Conservation (phyloP, 2,797 vertebrate genomes). For the Pangasius mekongensis region DNA sequence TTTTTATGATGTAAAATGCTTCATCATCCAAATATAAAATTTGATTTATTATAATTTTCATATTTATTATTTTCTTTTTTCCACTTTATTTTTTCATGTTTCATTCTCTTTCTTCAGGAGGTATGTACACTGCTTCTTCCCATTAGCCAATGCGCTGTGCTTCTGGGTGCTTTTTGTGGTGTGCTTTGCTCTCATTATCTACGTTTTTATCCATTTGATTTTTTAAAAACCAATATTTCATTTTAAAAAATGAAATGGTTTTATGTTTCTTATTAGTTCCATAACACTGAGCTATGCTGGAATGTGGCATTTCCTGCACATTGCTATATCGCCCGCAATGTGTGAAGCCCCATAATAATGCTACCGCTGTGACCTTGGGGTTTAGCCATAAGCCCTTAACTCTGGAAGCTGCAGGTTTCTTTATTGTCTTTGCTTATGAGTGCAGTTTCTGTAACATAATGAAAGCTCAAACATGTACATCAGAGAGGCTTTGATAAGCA, state of each 20-base stretch:
- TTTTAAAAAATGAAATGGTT: conserved; percentile 63
- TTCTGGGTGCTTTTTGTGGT: conserved; percentile 68
- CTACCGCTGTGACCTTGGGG: conserved; percentile 27
- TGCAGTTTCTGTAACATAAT: background rate
- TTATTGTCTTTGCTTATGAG: conserved; percentile 1
- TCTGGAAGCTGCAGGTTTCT: background rate
- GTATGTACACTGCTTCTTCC: conserved; percentile 83
- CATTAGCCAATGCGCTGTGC: conserved; percentile 70
- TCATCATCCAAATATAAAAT: conserved; percentile 6
- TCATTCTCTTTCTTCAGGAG: conserved; percentile 90
- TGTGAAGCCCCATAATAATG: conserved; percentile 20
- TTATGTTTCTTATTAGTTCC: conserved; percentile 3
- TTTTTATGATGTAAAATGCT: background rate
- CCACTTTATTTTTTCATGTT: conserved; percentile 85
- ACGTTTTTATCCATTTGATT: conserved; percentile 64
- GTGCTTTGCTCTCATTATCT: conserved; percentile 68
- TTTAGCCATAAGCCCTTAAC: background rate
- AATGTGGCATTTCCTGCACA: conserved; percentile 48
- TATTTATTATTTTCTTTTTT: conserved; percentile 74
- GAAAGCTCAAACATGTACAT: background rate
- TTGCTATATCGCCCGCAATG: conserved; percentile 32
- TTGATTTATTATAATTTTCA: conserved; percentile 60
- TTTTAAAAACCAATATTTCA: conserved; percentile 29
- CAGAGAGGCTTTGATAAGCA: background rate
- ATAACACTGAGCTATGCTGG: conserved; percentile 35